Evolutionary conservation across 1,140 invertebrate species (phyloP), one percentile per base, ranked within the genome.

Genomic region (Neuroterus valhalla): DNA sequence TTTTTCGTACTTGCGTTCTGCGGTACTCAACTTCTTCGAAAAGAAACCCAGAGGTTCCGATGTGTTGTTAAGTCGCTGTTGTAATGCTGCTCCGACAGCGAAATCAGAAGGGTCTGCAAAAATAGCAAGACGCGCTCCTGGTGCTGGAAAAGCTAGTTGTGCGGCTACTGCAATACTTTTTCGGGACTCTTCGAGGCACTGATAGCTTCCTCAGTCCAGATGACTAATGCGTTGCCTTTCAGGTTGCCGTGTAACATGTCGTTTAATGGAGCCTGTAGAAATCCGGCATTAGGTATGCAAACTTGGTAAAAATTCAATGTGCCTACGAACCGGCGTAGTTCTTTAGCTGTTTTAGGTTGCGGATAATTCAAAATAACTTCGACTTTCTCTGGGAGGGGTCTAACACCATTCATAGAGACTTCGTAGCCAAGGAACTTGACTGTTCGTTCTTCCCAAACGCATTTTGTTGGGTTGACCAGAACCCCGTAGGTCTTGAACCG

Each of bases 31-130:
- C 74, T 89, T 89, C 11, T 74, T 83, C 1, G 84, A 88, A 68
- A 87, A 90, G 66, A 89, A 90, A 38, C 55, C 85, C 0, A 90
- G 38, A 3, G 89, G 86, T 78, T 86, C 55, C 81, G 78, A 81
- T n/a, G 62, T n/a, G 8, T 66, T 46, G 11, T 74, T 15, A 46
- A 76, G 11, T 3, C 48, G 45, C 78, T 87, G 82, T 68, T 86
- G 78, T n/a, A 86, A 44, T 46, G 76, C 74, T 38, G 73, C 77
- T 15, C 79, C 80, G 2, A 83, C 45, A 11, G 78, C 77, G 11
- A 23, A 26, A 19, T 83, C 78, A 1, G 79, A 78, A 14, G 72
- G 69, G 31, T 76, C 74, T 43, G 10, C 11, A 23, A 78, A 38
- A 14, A 87, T 48, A 0, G 80, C 70, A 5, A 84, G 71, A 4